phyloP scores from a whole-genome alignment of 2,113 vertebrate species.

The Nannobrachium achirus region DNA sequence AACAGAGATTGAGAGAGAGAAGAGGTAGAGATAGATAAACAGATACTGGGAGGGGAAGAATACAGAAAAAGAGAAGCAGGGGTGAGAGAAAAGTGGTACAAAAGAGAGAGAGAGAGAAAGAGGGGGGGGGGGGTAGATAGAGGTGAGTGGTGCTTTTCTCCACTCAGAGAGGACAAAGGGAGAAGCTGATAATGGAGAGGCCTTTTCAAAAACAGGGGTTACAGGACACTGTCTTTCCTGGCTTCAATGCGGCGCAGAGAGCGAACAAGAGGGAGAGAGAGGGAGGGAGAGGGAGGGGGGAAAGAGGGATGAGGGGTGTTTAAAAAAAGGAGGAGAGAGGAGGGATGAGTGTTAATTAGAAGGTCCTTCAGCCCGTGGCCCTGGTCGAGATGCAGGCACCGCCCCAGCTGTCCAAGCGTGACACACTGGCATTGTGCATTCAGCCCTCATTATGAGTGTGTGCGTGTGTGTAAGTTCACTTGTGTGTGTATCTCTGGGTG shows the following conservation, averaged over 20 bases:
- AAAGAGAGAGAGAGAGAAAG: constrained; percentile 37
- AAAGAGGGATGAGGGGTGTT: constrained; percentile 35
- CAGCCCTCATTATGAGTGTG: constrained; percentile 81
- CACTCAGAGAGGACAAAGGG: constrained; percentile 74
- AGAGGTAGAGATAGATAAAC: constrained; percentile 10
- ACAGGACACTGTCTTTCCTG: constrained; percentile 67
- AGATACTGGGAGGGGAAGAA: background rate
- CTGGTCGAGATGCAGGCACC: constrained; percentile 78
- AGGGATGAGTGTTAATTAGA: constrained; percentile 85
- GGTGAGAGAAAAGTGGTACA: constrained; percentile 8
- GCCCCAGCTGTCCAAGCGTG: constrained; percentile 83
- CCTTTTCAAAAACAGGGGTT: constrained; percentile 72
- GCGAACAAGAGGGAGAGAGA: background rate
- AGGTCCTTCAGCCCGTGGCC: constrained; percentile 82
- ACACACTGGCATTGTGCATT: constrained; percentile 84
- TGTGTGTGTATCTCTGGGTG: constrained; percentile 36
- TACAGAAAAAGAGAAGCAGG: constrained; percentile 21
- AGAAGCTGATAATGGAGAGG: constrained; percentile 73
- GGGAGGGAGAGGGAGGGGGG: constrained; percentile 24
- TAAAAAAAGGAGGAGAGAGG: constrained; percentile 64
- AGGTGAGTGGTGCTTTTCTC: constrained; percentile 71
- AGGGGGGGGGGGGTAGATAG: constrained; percentile 50
- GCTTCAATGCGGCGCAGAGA: constrained; percentile 57
- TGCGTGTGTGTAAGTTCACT: constrained; percentile 21
- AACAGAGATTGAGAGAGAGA: background rate